Base-by-base conservation (phyloP, 2,888 invertebrate species). In the Eristalis pertinax region DNA sequence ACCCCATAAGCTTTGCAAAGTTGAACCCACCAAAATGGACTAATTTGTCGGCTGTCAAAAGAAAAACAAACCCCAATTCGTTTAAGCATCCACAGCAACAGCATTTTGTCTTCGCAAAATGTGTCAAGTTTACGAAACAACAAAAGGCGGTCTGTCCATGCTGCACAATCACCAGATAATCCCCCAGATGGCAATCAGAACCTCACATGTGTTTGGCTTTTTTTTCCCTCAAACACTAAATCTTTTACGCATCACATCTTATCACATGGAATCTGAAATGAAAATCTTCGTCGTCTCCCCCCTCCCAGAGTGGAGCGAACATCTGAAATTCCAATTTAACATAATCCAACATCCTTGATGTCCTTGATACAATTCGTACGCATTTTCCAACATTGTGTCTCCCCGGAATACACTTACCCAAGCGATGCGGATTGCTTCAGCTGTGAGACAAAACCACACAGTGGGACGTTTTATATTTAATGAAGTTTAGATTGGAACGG, bases 181-280 rank as follows among this genome's bases (percentile, higher is more conserved):
- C 41, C 41, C 35, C 65, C 22, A 65, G 41, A 65, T 65, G 38
- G 22, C 65, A 65, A 65, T 65, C 65, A 60, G 41, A 65, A 38
- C 22, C 41, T 35, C 65, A 65, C 38, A 38, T 65, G 65, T 32
- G 24, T 13, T 41, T 50, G 50, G 26, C 26, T 64, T 35, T 10
- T 2, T 24, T 65, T 35, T 22, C 10, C 32, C 32, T 15, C 24
- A 10, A 41, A 24, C 38, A 41, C 65, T 65, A 65, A 65, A 65
- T 65, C 65, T 65, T 65, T 22, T 38, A 65, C 38, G 65, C 65
- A 65, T 24, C 65, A 65, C 35, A 38, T 19, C 38, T 22, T 35
- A 41, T 38, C 38, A 19, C 65, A 65, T 41, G 10, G 41, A 13
- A 41, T 65, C 65, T 24, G 38, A 41, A 41, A 65, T 65, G 65